Percentiles rank a stretch among this genome's conserved stretches.
phyloP scores from a whole-genome alignment of 1,140 invertebrate species.

The Thaumatotibia leucotreta region DNA sequence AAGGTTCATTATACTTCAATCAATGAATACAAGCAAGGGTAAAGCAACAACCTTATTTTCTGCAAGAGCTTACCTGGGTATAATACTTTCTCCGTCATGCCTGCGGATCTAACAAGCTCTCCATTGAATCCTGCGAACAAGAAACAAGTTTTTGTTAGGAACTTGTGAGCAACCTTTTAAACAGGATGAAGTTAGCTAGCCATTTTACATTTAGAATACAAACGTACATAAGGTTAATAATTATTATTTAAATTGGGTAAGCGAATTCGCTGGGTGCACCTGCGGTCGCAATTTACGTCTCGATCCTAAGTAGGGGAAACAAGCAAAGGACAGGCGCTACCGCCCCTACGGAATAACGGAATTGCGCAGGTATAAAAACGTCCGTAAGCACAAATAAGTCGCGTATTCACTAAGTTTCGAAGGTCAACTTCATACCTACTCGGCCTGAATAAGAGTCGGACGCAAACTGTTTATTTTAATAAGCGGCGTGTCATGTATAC shows the following conservation, averaged over 20 bases:
- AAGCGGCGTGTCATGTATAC: background rate
- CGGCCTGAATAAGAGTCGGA: background rate
- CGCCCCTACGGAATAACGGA: slow-evolving; percentile 13
- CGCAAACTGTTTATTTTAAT: slow-evolving; percentile 10
- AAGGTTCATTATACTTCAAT: background rate
- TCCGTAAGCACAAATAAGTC: slow-evolving; percentile 6
- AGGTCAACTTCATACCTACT: background rate
- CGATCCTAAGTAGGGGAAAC: background rate
- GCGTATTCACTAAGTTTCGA: slow-evolving; percentile 7
- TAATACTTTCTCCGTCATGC: slow-evolving; percentile 71
- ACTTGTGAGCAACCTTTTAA: background rate
- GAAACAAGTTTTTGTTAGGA: slow-evolving; percentile 22
- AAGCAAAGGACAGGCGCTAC: background rate
- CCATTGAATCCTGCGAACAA: slow-evolving; percentile 59
- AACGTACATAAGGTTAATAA: background rate
- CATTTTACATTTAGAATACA: background rate
- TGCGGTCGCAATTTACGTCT: slow-evolving; percentile 8
- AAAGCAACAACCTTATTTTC: background rate
- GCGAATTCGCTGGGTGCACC: background rate
- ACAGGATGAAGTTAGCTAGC: background rate
- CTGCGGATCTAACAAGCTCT: slow-evolving; percentile 53
- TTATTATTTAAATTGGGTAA: background rate
- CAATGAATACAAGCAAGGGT: background rate
- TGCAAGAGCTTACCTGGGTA: slow-evolving; percentile 53
- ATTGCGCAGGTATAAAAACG: slow-evolving; percentile 16